Conservation (phyloP, 2,888 invertebrate species). For the Cephus runcator region DNA sequence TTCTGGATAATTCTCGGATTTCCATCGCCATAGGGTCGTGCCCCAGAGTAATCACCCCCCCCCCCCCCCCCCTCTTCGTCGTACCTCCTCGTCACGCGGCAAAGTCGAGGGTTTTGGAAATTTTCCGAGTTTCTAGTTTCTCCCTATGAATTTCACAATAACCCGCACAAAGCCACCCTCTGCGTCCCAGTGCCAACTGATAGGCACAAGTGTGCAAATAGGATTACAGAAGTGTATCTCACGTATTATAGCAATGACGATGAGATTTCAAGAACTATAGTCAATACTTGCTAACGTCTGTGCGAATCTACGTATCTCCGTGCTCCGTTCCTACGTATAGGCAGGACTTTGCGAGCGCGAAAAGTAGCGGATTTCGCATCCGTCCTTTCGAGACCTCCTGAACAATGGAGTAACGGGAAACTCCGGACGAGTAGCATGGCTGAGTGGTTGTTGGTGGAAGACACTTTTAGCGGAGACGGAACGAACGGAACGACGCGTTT, state of each 20-base stretch:
- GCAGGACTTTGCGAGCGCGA: background rate
- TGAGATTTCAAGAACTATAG: background rate
- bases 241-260: background rate
- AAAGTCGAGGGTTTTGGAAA: background rate
- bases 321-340: background rate
- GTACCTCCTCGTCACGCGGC: background rate
- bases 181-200: background rate
- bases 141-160: background rate
- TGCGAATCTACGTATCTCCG: background rate
- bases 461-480: conserved; percentile 37
- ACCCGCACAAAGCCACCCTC: background rate
- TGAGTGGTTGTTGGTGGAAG: conserved; percentile 40
- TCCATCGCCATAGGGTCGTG: background rate
- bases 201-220: background rate
- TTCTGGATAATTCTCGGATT: conserved; percentile 2
- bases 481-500: conserved; percentile 3
- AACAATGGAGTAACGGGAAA: conserved; percentile 42
- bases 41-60: background rate
- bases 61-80: background rate
- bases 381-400: conserved; percentile 22
- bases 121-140: background rate
- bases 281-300: background rate
- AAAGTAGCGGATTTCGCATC: conserved; percentile 1
- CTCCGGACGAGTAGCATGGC: conserved; percentile 28
- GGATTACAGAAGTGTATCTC: background rate